These are phyloP conservation scores for Teleogryllus occipitalis DNA, from an alignment of 1,140 invertebrate species.

Conservation along the genomic window DNA sequence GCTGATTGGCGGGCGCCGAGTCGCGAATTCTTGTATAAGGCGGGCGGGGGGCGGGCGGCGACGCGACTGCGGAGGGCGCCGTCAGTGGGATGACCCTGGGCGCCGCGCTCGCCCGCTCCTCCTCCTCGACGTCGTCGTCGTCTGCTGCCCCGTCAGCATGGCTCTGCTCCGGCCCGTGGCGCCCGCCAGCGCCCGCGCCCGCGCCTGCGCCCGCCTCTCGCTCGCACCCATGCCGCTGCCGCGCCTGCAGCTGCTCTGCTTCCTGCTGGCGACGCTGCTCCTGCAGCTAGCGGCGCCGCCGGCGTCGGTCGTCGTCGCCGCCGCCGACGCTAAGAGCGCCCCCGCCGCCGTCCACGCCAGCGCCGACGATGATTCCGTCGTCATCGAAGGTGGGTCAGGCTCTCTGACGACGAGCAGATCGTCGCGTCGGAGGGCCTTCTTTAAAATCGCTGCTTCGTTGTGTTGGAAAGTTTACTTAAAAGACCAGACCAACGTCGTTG, in stretches of 20 bases:
- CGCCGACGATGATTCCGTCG: neutral
- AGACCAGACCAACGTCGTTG: too few species aligned
- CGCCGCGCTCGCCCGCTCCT: neutral
- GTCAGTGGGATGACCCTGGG: neutral
- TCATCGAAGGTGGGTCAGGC: neutral
- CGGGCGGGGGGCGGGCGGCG: too few species aligned
- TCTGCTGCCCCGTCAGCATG: neutral
- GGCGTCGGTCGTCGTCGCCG: neutral
- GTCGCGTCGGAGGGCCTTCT: too few species aligned
- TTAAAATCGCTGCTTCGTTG: too few species aligned
- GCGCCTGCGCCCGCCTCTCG: too few species aligned
- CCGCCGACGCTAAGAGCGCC: neutral
- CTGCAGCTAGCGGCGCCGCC: neutral
- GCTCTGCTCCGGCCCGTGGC: neutral
- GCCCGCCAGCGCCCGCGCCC: too few species aligned
- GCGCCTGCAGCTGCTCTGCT: neutral
- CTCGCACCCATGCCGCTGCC: neutral
- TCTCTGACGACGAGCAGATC: too few species aligned
- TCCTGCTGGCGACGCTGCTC: neutral
- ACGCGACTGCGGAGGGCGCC: neutral
- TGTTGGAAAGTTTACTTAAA: too few species aligned
- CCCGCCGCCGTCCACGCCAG: neutral
- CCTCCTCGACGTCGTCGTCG: neutral
- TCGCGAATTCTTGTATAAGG: slow-evolving; percentile 1
- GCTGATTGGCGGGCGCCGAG: neutral